These are phyloP conservation scores for Cherax quadricarinatus DNA, from an alignment of 1,140 invertebrate species.

Conservation along the genomic window DNA sequence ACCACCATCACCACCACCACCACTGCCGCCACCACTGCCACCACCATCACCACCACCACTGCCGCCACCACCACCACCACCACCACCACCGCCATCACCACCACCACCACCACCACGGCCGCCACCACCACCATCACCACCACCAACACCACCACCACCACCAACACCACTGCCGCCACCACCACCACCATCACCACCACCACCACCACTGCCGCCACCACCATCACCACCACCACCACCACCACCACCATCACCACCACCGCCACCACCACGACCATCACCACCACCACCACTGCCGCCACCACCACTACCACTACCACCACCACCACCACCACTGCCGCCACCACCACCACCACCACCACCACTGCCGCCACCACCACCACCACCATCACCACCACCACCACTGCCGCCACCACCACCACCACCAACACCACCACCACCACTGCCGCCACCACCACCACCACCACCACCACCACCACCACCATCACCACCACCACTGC, in stretches of 20 bases:
- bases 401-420: too few species aligned
- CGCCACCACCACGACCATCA: too few species aligned
- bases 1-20: too few species aligned
- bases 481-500: not conserved
- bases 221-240: not conserved
- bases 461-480: not conserved
- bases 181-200: not conserved
- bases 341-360: not conserved
- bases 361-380: not conserved
- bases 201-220: not conserved
- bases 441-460: not conserved
- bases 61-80: too few species aligned
- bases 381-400: not conserved
- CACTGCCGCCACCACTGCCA: too few species aligned
- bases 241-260: not conserved
- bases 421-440: too few species aligned
- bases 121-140: too few species aligned
- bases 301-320: not conserved
- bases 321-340: too few species aligned
- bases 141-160: too few species aligned
- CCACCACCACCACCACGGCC: not conserved
- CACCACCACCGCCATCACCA: too few species aligned
- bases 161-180: not conserved
- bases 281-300: not conserved
- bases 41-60: not conserved